Conservation (phyloP, 2,797 vertebrate genomes). For the Pitangus sulphuratus region DNA sequence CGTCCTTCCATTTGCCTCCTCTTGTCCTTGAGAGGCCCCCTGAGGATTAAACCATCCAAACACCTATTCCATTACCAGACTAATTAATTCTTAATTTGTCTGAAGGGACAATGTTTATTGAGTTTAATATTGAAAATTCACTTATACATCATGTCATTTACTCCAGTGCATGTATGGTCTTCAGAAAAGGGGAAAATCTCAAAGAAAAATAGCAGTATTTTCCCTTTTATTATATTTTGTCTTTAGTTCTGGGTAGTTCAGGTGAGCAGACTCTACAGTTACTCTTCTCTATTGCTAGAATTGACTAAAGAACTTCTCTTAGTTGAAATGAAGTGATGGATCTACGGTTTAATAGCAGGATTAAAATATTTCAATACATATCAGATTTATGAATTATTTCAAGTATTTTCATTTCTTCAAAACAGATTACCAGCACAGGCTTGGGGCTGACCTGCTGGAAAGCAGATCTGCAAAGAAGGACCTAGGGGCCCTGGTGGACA, state of each 20-base stretch:
- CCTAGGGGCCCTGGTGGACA: background rate
- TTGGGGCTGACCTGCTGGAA: background rate
- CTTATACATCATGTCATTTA: background rate
- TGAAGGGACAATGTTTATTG: background rate
- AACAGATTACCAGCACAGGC: background rate
- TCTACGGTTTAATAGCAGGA: background rate
- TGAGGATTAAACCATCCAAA: background rate
- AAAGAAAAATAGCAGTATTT: background rate
- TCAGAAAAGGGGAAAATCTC: background rate
- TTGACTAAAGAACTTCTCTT: background rate
- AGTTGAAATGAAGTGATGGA: background rate
- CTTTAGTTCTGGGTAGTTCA: background rate
- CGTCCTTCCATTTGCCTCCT: background rate
- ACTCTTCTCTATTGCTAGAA: background rate
- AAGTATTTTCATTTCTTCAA: background rate
- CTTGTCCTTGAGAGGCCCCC: background rate
- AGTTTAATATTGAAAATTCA: background rate
- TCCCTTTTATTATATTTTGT: background rate
- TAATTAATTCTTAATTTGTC: background rate
- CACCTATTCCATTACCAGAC: background rate
- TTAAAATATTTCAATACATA: background rate
- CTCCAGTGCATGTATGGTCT: background rate
- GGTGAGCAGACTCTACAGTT: background rate
- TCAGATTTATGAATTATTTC: background rate
- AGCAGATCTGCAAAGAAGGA: background rate